These are phyloP conservation scores for Luperina testacea DNA, from an alignment of 2,888 invertebrate genomes.

Conservation along the genomic window DNA sequence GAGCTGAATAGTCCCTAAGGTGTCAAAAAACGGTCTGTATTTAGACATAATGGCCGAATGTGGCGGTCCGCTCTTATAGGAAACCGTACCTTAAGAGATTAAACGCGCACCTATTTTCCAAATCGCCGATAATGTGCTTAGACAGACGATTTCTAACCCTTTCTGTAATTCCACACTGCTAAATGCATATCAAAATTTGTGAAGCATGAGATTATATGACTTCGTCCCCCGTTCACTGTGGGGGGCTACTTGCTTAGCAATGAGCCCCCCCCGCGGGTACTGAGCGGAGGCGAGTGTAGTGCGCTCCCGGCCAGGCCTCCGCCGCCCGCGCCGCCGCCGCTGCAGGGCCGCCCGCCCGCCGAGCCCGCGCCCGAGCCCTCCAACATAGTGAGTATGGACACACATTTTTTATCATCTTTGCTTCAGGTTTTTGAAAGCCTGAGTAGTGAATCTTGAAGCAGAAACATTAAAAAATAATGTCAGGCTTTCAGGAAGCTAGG, in stretches of 20 bases:
- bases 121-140: not conserved
- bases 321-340: slow-evolving; percentile 68
- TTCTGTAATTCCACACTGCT: not conserved
- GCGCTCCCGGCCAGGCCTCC: slow-evolving; percentile 81
- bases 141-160: not conserved
- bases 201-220: slow-evolving; percentile 54
- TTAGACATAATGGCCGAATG: not conserved
- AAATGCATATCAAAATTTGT: not conserved
- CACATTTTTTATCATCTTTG: not conserved
- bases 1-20: no score
- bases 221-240: slow-evolving; percentile 27
- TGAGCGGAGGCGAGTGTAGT: slow-evolving; percentile 82
- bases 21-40: not conserved
- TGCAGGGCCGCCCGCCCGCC: slow-evolving; percentile 46
- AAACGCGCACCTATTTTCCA: not conserved
- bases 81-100: no score
- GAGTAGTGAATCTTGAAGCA: not conserved
- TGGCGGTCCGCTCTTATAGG: not conserved
- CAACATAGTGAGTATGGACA: slow-evolving; percentile 14
- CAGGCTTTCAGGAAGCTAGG: not conserved
- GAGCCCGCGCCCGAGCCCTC: slow-evolving; percentile 36
- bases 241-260: slow-evolving; percentile 80
- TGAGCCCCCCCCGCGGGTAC: slow-evolving; percentile 78
- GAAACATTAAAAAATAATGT: not conserved
- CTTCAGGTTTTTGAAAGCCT: not conserved